Conservation (phyloP, 1,140 invertebrate species). For the Drosophila equinoxialis region DNA sequence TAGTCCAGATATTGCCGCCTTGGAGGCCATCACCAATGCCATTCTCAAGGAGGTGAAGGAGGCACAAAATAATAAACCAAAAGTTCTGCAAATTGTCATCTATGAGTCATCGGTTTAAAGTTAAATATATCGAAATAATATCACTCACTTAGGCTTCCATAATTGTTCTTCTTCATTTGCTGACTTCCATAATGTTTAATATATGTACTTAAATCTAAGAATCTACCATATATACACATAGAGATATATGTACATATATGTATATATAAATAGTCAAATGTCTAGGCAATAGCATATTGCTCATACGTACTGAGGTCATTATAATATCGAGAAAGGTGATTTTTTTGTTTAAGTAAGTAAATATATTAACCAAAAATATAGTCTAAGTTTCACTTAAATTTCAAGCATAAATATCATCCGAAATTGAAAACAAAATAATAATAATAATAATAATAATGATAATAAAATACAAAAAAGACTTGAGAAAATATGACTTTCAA, state of each 20-base stretch:
- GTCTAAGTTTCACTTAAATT: conserved; percentile 14
- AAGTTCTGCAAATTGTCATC: conserved; percentile 92
- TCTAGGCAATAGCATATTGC: conserved; percentile 67
- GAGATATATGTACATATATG: not conserved
- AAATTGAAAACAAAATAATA: conserved; percentile 8
- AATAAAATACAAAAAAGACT: conserved; percentile 67
- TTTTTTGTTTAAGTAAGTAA: conserved; percentile 54
- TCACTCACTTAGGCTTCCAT: conserved; percentile 51
- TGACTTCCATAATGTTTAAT: conserved; percentile 60
- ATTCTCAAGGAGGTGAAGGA: conserved; percentile 85
- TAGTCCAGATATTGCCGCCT: conserved; percentile 88
- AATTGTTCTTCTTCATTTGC: conserved; percentile 22
- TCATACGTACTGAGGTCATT: conserved; percentile 67
- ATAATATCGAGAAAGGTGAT: conserved; percentile 23
- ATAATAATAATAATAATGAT: no score
- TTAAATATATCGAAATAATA: conserved; percentile 38
- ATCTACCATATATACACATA: not conserved
- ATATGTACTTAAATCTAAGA: conserved; percentile 40
- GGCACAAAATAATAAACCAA: conserved; percentile 83
- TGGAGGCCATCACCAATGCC: conserved; percentile 89
- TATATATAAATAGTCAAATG: conserved; percentile 63
- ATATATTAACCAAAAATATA: conserved; percentile 5
- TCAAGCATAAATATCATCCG: conserved; percentile 53
- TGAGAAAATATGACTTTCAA: not conserved
- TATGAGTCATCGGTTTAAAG: conserved; percentile 90